Evolutionary conservation across 2,113 vertebrate genomes (phyloP), one percentile per base, ranked within the genome.

Genomic region (Boleophthalmus pectinirostris): DNA sequence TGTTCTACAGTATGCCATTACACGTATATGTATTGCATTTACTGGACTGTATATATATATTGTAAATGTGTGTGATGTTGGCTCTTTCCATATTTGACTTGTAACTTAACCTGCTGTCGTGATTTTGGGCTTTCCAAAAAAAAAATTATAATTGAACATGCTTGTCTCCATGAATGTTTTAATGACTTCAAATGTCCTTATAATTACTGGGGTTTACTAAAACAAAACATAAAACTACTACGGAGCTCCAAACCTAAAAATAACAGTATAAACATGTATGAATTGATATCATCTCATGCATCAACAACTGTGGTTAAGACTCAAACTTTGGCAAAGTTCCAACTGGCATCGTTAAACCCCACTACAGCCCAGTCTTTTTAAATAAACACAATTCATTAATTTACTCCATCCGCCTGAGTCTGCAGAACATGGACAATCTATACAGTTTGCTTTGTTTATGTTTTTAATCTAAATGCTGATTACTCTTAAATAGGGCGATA

Each of bases 381-480:
- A 64, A 64, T 64, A 64, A 35, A 33, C 29, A 13, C 58, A 29
- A 25, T 74, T 68, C 43, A 69, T 75, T 74, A 11, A 68, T 77
- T 81, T 63, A 64, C 49, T 43, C 56, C 38, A 43, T 67, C 66
- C 63, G 38, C 70, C 35, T 51, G 72, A 83, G 84, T 72, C 74
- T 72, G 70, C 70, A 74, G 47, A 79, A 61, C 73, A 82, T 87
- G 87, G n/a, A 70, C 60, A 68, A 89, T 85, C 58, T 88, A 87
- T 88, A 78, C 70, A 11, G 11, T 88, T 73, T 70, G 6, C 6
- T 61, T 66, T 75, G 74, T 85, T 88, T 85, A 82, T 72, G 68
- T 79, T 84, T 85, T 79, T 79, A 86, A 87, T 92, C 73, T 89
- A 88, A 88, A 90, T 90, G 87, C 85, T 85, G 80, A 88, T 87